phyloP scores from a whole-genome alignment of 2,797 vertebrate species.

The Liasis olivaceus region DNA sequence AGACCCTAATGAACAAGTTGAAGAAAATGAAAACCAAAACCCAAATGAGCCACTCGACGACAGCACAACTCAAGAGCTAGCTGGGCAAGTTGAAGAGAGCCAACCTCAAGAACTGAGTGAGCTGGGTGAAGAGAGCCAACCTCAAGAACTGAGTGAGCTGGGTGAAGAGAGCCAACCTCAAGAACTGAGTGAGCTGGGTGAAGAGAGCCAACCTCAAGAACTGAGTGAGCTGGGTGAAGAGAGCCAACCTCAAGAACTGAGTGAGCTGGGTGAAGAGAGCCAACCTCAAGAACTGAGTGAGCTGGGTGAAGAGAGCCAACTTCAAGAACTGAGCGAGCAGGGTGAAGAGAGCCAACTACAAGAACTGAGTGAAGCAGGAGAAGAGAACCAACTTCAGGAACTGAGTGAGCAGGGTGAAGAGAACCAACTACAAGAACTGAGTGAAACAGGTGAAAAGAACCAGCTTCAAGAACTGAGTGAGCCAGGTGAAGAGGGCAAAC shows the following conservation, averaged over 20 bases:
- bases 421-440: not conserved
- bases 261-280: rapidly evolving
- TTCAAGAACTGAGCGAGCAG: not conserved
- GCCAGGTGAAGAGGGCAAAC: not conserved
- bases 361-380: not conserved
- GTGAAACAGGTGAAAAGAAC: not conserved
- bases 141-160: not conserved
- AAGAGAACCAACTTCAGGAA: not conserved
- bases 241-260: not conserved
- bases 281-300: not conserved
- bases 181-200: not conserved
- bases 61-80: not conserved
- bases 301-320: not conserved
- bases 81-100: not conserved
- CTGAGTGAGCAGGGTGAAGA: not conserved
- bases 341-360: not conserved
- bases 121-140: not conserved
- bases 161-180: not conserved
- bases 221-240: not conserved
- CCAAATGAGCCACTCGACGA: not conserved
- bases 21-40: not conserved
- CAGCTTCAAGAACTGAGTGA: not conserved
- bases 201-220: too few relatives aligned
- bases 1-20: not conserved
- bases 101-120: not conserved